Conservation (phyloP, 2,113 vertebrate species). For the Phalacrocorax carbo region DNA sequence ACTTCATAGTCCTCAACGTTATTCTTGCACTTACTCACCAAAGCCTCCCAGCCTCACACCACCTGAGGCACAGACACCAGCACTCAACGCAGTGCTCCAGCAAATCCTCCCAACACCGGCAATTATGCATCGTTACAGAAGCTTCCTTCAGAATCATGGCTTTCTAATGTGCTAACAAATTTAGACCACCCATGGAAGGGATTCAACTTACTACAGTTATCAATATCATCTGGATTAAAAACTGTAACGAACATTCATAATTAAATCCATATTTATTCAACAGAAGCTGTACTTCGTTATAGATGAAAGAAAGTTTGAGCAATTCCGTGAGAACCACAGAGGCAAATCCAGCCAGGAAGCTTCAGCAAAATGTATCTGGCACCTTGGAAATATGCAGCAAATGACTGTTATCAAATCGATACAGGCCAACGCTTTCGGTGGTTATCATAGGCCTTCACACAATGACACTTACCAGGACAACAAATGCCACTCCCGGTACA, state of each 20-base stretch:
- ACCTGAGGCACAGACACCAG: not conserved
- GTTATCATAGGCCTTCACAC: not conserved
- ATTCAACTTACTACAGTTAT: not conserved
- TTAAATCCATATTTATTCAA: not conserved
- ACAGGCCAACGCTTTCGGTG: not conserved
- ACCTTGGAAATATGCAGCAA: not conserved
- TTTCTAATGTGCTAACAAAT: not conserved
- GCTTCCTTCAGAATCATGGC: not conserved
- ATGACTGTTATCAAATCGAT: not conserved
- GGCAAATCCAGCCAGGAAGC: not conserved
- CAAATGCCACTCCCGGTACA: not conserved
- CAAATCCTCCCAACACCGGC: not conserved
- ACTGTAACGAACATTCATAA: not conserved
- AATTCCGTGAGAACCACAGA: not conserved
- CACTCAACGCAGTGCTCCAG: not conserved
- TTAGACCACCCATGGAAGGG: not conserved
- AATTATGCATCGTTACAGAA: accelerated
- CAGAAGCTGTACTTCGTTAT: not conserved
- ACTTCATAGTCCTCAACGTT: not conserved
- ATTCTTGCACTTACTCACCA: not conserved
- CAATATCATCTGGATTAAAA: not conserved
- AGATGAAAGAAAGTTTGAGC: not conserved
- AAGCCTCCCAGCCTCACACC: not conserved
- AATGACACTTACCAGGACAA: not conserved
- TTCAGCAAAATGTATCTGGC: not conserved